Conservation (phyloP, 2,797 vertebrate species). For the Arctocebus calabarensis region DNA sequence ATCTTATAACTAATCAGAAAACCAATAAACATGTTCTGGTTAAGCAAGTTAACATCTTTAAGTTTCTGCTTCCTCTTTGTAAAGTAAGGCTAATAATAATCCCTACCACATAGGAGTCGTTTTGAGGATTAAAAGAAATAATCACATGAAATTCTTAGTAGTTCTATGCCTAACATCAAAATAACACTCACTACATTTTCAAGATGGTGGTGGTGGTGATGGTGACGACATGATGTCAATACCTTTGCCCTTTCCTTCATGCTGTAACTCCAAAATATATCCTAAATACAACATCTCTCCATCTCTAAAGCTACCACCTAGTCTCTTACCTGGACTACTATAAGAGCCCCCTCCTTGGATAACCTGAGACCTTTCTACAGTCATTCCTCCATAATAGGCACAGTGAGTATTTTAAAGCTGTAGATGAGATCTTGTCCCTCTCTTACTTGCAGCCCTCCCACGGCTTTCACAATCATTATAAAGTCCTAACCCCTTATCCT, state of each 20-base stretch:
- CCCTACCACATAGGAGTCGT: background rate
- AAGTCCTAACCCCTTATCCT: background rate
- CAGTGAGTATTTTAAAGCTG: background rate
- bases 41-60: background rate
- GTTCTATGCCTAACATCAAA: background rate
- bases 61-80: background rate
- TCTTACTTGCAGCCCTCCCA: background rate
- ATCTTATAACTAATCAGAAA: background rate
- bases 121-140: background rate
- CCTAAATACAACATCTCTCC: background rate
- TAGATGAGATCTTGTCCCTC: background rate
- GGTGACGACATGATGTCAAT: background rate
- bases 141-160: background rate
- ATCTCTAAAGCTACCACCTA: background rate
- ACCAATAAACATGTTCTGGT: slow-evolving; percentile 25
- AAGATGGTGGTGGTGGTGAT: background rate
- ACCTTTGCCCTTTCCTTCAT: background rate
- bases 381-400: background rate
- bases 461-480: background rate
- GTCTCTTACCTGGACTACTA: background rate
- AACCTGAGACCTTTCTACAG: background rate
- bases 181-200: background rate
- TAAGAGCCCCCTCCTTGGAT: background rate
- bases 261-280: background rate
- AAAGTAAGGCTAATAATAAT: background rate